Conservation (phyloP, 2,888 invertebrate species). For the Fragum sueziense region DNA sequence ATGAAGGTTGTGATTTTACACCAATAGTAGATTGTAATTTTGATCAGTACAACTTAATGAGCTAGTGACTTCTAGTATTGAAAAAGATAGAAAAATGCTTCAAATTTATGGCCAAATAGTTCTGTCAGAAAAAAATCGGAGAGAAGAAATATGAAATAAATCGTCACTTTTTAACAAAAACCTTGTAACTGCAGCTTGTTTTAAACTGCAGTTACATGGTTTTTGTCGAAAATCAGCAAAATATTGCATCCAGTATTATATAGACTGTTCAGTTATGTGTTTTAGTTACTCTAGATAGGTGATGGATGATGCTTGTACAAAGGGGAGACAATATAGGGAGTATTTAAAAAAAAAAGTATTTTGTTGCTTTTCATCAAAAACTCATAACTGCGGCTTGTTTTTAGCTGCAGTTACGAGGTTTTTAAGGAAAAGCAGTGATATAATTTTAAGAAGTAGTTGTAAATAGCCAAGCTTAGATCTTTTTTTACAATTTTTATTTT, state of each 20-base stretch:
- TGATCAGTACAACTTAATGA: background rate
- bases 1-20: conserved; percentile 7
- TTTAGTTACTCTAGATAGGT: too few relatives aligned
- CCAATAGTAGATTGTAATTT: background rate
- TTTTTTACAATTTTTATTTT: too few relatives aligned
- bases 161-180: too few relatives aligned
- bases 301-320: too few relatives aligned
- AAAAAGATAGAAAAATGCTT: background rate
- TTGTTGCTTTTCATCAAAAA: too few relatives aligned
- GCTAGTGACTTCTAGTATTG: background rate
- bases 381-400: too few relatives aligned
- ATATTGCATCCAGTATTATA: background rate
- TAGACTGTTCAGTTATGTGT: background rate
- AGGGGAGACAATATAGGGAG: too few relatives aligned
- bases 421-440: too few relatives aligned
- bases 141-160: background rate
- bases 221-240: background rate
- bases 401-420: too few relatives aligned
- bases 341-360: too few relatives aligned
- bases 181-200: too few relatives aligned
- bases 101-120: background rate
- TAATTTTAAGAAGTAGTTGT: background rate
- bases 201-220: too few relatives aligned
- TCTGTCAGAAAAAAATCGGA: background rate
- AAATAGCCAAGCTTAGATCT: background rate